Evolutionary conservation across 2,888 invertebrate genomes (phyloP).

Genomic region (Poecilobothrus nobilitatus): DNA sequence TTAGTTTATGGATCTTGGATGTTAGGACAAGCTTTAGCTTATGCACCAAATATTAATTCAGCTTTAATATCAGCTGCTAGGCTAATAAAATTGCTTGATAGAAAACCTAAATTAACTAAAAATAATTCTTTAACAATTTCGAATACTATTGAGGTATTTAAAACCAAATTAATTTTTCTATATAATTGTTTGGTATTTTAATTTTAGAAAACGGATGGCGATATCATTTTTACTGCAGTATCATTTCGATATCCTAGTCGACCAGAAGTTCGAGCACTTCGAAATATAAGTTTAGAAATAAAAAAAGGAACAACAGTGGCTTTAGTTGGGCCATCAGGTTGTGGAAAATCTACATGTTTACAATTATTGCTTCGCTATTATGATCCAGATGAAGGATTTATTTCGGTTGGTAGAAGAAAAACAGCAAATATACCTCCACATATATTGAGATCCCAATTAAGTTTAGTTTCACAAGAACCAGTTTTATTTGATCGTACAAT

Average conservation of each 20-base stretch:
- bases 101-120: constrained; percentile 45
- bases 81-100: constrained; percentile 51
- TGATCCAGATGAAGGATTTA: constrained; percentile 60
- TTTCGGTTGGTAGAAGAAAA: constrained; percentile 51
- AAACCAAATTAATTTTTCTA: neutral
- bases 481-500: constrained; percentile 75
- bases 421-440: constrained; percentile 53
- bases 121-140: constrained; percentile 34
- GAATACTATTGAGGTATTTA: constrained; percentile 14
- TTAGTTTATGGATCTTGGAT: constrained; percentile 63
- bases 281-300: constrained; percentile 59
- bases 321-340: constrained; percentile 67
- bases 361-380: constrained; percentile 72
- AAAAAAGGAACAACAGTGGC: constrained; percentile 64
- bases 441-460: constrained; percentile 63
- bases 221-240: constrained; percentile 60
- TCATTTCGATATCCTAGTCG: constrained; percentile 78
- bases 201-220: constrained; percentile 54
- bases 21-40: constrained; percentile 61
- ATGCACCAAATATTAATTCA: constrained; percentile 61
- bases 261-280: constrained; percentile 62
- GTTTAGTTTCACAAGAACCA: constrained; percentile 80
- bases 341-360: constrained; percentile 74
- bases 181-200: constrained; percentile 42
- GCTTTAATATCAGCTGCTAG: constrained; percentile 57